Percentiles rank a stretch among this genome's conserved stretches.
Evolutionary conservation across 2,888 invertebrate species (phyloP).

Genomic region (Tetramorium bicarinatum): DNA sequence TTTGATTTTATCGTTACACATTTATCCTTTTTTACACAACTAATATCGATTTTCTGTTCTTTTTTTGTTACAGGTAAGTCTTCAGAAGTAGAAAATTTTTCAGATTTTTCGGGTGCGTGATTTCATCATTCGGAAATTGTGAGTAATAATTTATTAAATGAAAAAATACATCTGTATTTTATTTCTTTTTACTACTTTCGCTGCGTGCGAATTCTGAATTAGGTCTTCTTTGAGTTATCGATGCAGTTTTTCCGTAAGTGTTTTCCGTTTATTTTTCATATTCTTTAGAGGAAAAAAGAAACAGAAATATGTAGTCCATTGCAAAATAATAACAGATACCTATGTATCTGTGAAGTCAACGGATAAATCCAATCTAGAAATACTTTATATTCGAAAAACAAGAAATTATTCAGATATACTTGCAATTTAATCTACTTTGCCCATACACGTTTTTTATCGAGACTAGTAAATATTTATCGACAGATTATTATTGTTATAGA

Average conservation of each 20-base stretch:
- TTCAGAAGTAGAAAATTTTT: slow-evolving; percentile 35
- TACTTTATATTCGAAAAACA: slow-evolving; percentile 36
- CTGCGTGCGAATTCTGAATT: background rate
- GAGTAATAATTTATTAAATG: slow-evolving; percentile 51
- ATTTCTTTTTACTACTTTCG: background rate
- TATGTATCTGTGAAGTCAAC: slow-evolving; percentile 9
- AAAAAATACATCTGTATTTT: background rate
- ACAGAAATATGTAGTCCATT: slow-evolving; percentile 67
- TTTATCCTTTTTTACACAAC: background rate
- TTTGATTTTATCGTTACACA: background rate
- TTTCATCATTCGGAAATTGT: slow-evolving; percentile 21
- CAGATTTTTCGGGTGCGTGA: background rate
- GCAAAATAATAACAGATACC: slow-evolving; percentile 66
- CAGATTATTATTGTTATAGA: too few species aligned
- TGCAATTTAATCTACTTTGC: slow-evolving; percentile 87
- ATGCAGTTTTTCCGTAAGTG: background rate
- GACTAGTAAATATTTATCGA: slow-evolving; percentile 79
- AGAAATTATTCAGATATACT: slow-evolving; percentile 87
- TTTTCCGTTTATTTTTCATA: slow-evolving; percentile 7
- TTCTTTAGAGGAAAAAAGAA: slow-evolving; percentile 68
- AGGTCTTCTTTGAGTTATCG: background rate
- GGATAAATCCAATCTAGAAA: background rate
- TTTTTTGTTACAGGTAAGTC: slow-evolving; percentile 75
- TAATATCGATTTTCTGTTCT: slow-evolving; percentile 11
- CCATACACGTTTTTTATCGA: slow-evolving; percentile 88